Percentiles rank a stretch among this genome's conserved stretches.
Conservation (phyloP, 2,113 vertebrate genomes). For the Campylorhamphus procurvoides region DNA sequence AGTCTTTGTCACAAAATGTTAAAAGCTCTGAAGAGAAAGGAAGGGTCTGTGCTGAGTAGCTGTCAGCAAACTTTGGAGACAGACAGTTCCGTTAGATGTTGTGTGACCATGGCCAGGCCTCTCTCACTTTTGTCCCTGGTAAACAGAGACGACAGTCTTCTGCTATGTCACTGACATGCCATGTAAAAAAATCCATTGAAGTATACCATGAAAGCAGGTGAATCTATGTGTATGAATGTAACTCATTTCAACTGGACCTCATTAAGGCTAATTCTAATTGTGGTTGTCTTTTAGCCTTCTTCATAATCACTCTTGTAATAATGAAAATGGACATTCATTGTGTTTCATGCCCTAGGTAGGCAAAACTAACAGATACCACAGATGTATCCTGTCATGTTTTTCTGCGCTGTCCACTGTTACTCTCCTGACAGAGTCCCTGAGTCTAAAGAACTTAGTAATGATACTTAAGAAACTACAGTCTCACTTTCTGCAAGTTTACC, state of each 20-base stretch:
- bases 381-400: background rate
- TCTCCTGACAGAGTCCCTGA: background rate
- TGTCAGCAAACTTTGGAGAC: fast-evolving
- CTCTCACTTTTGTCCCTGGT: background rate
- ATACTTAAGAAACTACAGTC: background rate
- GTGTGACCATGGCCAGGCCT: background rate
- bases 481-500: background rate
- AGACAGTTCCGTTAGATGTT: background rate
- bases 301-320: background rate
- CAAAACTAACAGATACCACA: background rate
- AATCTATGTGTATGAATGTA: background rate
- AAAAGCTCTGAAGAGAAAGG: background rate
- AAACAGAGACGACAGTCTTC: background rate
- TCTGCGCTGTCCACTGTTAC: background rate
- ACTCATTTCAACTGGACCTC: background rate
- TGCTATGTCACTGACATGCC: background rate
- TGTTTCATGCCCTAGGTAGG: background rate
- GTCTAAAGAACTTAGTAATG: background rate
- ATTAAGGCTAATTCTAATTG: background rate
- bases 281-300: background rate
- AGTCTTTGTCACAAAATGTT: background rate
- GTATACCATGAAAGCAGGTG: background rate
- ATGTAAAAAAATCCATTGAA: background rate
- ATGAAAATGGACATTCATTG: background rate
- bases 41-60: fast-evolving